phyloP scores from a whole-genome alignment of 1,140 invertebrate species.

The Drosophila dunni region DNA sequence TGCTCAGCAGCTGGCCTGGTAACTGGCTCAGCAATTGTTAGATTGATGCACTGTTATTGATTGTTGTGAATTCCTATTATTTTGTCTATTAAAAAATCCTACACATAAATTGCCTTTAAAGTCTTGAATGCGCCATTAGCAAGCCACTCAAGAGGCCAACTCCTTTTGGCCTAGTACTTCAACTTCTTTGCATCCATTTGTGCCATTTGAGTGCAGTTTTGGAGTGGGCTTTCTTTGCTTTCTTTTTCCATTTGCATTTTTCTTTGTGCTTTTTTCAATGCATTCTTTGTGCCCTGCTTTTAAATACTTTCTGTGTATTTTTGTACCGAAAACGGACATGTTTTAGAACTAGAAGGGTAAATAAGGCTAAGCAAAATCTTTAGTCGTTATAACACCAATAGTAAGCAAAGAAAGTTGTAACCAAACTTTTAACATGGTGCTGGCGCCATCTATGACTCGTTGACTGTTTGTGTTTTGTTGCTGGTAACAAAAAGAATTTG shows the following conservation, averaged over 20 bases:
- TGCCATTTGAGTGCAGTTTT: constrained; percentile 29
- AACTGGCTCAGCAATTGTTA: constrained; percentile 1
- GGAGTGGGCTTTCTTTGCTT: constrained; percentile 25
- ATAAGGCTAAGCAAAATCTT: too few relatives aligned
- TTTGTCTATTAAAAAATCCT: constrained; percentile 30
- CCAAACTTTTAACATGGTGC: too few relatives aligned
- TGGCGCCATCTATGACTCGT: not conserved
- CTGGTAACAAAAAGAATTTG: too few relatives aligned
- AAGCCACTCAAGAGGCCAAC: constrained; percentile 28
- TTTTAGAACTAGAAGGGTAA: not conserved
- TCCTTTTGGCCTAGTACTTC: constrained; percentile 22
- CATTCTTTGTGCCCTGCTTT: constrained; percentile 20
- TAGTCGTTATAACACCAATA: too few relatives aligned
- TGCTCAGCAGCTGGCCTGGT: constrained; percentile 63
- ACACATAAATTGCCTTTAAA: not conserved
- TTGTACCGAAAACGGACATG: not conserved
- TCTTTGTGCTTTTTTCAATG: constrained; percentile 2
- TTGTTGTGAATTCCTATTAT: not conserved
- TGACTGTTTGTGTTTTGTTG: not conserved
- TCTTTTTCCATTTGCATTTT: not conserved
- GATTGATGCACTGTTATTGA: constrained; percentile 30
- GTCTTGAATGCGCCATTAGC: constrained; percentile 51
- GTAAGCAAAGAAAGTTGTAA: not conserved
- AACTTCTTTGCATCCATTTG: constrained; percentile 42
- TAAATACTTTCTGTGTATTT: not conserved